A percentile compares a stretch with the other conserved stretches of the same genome.
Conservation (phyloP, 2,888 invertebrate genomes). For the Gymnoscelis rufifasciata region DNA sequence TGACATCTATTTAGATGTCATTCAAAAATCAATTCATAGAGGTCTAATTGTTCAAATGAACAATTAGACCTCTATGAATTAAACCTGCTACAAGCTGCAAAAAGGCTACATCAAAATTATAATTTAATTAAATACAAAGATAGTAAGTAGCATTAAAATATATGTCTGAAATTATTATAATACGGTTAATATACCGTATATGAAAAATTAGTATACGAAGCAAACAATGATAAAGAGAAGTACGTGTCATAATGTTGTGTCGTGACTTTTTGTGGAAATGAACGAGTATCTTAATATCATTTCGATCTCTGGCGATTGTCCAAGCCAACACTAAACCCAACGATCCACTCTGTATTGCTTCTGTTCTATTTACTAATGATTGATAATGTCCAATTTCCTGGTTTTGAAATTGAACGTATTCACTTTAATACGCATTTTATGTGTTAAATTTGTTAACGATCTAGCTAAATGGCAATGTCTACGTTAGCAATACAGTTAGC, state of each 20-base stretch:
- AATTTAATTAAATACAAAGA: too few species aligned
- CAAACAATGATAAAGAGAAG: slow-evolving; percentile 32
- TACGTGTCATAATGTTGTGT: slow-evolving; percentile 28
- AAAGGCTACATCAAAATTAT: too few species aligned
- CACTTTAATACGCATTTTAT: not conserved
- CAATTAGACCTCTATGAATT: too few species aligned
- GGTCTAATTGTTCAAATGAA: too few species aligned
- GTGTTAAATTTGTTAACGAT: not conserved
- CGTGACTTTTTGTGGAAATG: slow-evolving; percentile 37
- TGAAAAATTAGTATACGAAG: slow-evolving; percentile 24
- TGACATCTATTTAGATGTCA: too few species aligned
- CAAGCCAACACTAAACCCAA: slow-evolving; percentile 40
- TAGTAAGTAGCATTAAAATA: too few species aligned
- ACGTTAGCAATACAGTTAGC: not conserved
- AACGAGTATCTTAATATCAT: slow-evolving; percentile 38
- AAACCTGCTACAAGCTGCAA: too few species aligned
- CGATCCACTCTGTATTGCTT: slow-evolving; percentile 31
- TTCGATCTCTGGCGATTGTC: slow-evolving; percentile 45
- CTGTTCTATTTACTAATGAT: slow-evolving; percentile 9
- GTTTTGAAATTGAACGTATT: slow-evolving; percentile 16
- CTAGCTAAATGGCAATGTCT: not conserved
- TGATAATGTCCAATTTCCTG: slow-evolving; percentile 13
- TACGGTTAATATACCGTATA: too few species aligned
- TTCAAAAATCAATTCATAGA: too few species aligned
- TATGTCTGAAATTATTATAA: too few species aligned